Conservation (phyloP, 1,140 invertebrate species). For the Brachionus paranguensis region DNA sequence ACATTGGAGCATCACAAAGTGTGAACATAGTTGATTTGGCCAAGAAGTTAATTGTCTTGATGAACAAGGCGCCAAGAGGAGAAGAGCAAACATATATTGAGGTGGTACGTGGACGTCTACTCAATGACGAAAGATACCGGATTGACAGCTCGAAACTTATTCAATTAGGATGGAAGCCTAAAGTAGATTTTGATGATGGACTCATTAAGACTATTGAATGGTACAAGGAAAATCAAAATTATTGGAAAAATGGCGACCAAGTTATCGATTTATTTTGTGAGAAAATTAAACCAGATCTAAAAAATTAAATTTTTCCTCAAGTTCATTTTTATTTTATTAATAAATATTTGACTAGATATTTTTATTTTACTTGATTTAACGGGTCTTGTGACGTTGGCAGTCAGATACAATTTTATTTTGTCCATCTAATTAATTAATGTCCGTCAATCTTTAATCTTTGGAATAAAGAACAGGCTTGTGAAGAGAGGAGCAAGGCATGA, state of each 20-base stretch:
- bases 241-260: not conserved
- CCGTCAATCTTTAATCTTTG: no score
- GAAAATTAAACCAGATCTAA: not conserved
- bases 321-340: no score
- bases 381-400: no score
- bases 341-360: no score
- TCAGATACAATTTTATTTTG: no score
- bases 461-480: no score
- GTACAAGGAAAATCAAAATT: constrained; percentile 17
- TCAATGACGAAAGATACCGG: constrained; percentile 51
- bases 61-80: constrained; percentile 43
- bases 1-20: constrained; percentile 50
- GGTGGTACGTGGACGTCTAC: constrained; percentile 49
- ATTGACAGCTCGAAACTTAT: constrained; percentile 50
- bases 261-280: constrained; percentile 14
- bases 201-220: constrained; percentile 42
- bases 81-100: constrained; percentile 38
- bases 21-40: constrained; percentile 43
- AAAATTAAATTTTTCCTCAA: no score
- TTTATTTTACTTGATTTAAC: no score
- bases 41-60: constrained; percentile 41
- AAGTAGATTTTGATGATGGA: constrained; percentile 49
- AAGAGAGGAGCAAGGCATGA: no score
- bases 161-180: constrained; percentile 49
- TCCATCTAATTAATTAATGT: no score